Evolutionary conservation across 1,140 invertebrate species (phyloP).

Genomic region (Drosophila funebris): DNA sequence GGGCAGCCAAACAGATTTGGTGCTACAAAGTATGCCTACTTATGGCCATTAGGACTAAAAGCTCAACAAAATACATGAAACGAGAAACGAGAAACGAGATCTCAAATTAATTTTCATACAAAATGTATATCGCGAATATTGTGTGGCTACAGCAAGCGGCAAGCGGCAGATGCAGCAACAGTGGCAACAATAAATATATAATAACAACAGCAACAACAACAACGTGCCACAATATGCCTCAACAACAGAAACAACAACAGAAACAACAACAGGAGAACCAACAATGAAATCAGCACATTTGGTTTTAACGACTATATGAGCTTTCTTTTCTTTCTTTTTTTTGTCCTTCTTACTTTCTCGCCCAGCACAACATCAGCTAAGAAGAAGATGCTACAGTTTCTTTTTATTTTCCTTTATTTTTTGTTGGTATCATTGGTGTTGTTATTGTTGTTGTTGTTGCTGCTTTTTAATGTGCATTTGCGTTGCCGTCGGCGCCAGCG

Average conservation of each 20-base stretch:
- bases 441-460: constrained; percentile 58
- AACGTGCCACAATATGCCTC: constrained; percentile 34
- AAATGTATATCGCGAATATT: constrained; percentile 62
- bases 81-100: constrained; percentile 65
- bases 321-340: constrained; percentile 3
- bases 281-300: constrained; percentile 79
- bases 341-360: background rate
- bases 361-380: constrained; percentile 30
- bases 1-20: constrained; percentile 27
- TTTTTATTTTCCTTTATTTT: constrained; percentile 14
- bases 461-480: constrained; percentile 79
- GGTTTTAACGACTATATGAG: constrained; percentile 77
- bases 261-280: constrained; percentile 31
- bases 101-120: constrained; percentile 80
- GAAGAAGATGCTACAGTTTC: constrained; percentile 56
- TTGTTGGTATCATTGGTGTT: constrained; percentile 9
- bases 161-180: constrained; percentile 21
- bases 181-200: constrained; percentile 40
- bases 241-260: constrained; percentile 26
- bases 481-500: constrained; percentile 47
- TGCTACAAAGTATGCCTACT: constrained; percentile 63
- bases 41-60: constrained; percentile 76
- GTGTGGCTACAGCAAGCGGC: background rate
- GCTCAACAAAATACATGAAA: constrained; percentile 60
- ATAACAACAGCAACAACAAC: constrained; percentile 43